phyloP scores from a whole-genome alignment of 2,888 invertebrate species.

The Sminthurides aquaticus region DNA sequence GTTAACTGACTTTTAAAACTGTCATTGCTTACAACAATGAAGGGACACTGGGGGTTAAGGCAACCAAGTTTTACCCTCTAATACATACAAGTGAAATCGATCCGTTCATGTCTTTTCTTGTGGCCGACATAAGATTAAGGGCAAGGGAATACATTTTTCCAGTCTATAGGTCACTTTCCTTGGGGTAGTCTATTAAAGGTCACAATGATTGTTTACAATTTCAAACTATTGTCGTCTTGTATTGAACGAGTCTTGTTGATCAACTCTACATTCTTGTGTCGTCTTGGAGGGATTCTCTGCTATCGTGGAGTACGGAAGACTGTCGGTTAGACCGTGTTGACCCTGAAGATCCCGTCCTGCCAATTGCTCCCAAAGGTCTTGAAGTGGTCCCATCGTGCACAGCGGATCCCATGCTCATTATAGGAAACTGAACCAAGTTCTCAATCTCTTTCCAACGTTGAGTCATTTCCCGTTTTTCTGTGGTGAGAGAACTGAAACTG shows the following conservation, averaged over 20 bases:
- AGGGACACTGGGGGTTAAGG: no score
- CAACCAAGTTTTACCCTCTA: no score
- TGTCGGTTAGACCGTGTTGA: constrained; percentile 1
- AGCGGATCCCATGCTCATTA: background rate
- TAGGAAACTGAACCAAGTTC: constrained; percentile 76
- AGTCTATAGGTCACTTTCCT: no score
- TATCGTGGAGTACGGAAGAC: constrained; percentile 12
- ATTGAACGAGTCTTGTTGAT: background rate
- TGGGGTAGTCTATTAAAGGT: no score
- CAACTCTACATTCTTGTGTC: constrained; percentile 7
- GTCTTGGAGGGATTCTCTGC: constrained; percentile 19
- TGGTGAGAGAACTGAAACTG: constrained; percentile 84
- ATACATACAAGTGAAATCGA: no score
- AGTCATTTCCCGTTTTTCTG: constrained; percentile 82
- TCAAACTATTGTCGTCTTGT: no score
- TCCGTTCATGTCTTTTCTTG: no score
- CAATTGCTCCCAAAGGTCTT: constrained; percentile 9
- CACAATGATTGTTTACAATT: no score
- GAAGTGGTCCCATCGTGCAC: background rate
- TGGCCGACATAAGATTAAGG: no score
- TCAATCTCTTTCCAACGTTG: constrained; percentile 92
- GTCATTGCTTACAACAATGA: no score
- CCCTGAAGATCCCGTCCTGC: constrained; percentile 11
- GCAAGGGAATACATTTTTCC: no score
- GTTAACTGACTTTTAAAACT: no score